These are phyloP conservation scores for Euspilapteryx auroguttella DNA, from an alignment of 2,888 invertebrate genomes.

Conservation along the genomic window DNA sequence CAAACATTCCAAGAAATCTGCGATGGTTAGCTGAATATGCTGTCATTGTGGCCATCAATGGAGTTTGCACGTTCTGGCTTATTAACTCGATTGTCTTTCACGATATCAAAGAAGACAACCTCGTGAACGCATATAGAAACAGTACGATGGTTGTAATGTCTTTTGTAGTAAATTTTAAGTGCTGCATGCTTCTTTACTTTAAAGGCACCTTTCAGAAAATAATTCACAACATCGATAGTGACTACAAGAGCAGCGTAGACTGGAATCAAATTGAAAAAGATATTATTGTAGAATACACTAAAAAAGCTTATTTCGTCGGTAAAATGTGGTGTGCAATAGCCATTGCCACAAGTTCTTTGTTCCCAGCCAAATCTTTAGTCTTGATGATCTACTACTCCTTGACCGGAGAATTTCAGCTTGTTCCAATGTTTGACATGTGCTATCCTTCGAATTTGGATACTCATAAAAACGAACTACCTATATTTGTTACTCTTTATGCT, in stretches of 20 bases:
- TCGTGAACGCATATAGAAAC: slow-evolving; percentile 24
- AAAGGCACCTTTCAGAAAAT: slow-evolving; percentile 15
- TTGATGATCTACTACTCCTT: slow-evolving; percentile 19
- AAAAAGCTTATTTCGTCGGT: slow-evolving; percentile 17
- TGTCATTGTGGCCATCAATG: slow-evolving; percentile 10
- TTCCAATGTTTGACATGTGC: slow-evolving; percentile 24
- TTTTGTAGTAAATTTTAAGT: slow-evolving; percentile 20
- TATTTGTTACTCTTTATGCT: slow-evolving; percentile 14
- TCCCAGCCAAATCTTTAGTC: slow-evolving; percentile 21
- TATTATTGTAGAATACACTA: slow-evolving; percentile 16
- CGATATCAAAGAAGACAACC: slow-evolving; percentile 16
- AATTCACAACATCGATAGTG: slow-evolving; percentile 18
- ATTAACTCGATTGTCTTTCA: slow-evolving; percentile 16
- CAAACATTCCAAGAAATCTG: slow-evolving; percentile 12
- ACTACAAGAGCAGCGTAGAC: slow-evolving; percentile 17
- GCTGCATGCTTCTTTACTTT: slow-evolving; percentile 16
- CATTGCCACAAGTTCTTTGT: slow-evolving; percentile 14
- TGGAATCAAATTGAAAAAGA: slow-evolving; percentile 15
- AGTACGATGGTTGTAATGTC: slow-evolving; percentile 19
- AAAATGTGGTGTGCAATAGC: slow-evolving; percentile 20
- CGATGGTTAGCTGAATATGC: slow-evolving; percentile 14
- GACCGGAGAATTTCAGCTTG: slow-evolving; percentile 15
- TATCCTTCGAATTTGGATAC: slow-evolving; percentile 18
- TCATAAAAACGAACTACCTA: slow-evolving; percentile 13
- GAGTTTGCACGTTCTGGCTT: slow-evolving; percentile 11